Evolutionary conservation across 1,140 invertebrate species (phyloP), one percentile per base, ranked within the genome.

Genomic region (Hesperophylax magnus): DNA sequence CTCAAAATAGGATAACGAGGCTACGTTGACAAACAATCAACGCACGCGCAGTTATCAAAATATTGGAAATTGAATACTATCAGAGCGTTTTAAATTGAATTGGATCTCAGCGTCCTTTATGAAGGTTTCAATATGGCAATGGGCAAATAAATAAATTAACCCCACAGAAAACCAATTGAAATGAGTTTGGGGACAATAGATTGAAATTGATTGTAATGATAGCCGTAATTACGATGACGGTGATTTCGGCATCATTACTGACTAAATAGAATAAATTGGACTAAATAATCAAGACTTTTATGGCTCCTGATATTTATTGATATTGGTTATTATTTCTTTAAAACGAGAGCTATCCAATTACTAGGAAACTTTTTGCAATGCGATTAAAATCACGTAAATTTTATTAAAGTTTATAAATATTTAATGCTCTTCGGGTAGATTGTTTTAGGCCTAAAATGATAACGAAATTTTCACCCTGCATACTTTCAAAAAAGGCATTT

Each of bases 151-250:
- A 27, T 27, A 67, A 67, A 27, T 67, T 27, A 67, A 22, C 63
- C 63, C 22, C 22, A 14, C 22, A 31, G 31, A 67, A 67, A 67
- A 22, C 63, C 22, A 67, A 67, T 31, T 22, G 63, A 67, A 67
- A 67, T 31, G 63, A 31, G 22, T 34, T 34, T 24, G 17, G 22
- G 63, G n/a, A 67, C 31, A 67, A 67, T 67, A 17, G 63, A 34
- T 34, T 31, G 22, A 22, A 67, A 67, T 67, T 67, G 27, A 67
- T 39, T 67, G 27, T 67, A 67, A 67, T 67, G 63, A 67, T 67
- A 67, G 63, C 63, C 63, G 63, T 27, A 67, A 67, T 67, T 67
- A 67, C 63, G 31, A 67, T 39, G 2, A 34, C 63, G 24, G 63
- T 67, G 27, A 67, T 67, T 67, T 17, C 63, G 22, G 27, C 18